phyloP scores from a whole-genome alignment of 2,797 vertebrate species.

The Periparus ater region DNA sequence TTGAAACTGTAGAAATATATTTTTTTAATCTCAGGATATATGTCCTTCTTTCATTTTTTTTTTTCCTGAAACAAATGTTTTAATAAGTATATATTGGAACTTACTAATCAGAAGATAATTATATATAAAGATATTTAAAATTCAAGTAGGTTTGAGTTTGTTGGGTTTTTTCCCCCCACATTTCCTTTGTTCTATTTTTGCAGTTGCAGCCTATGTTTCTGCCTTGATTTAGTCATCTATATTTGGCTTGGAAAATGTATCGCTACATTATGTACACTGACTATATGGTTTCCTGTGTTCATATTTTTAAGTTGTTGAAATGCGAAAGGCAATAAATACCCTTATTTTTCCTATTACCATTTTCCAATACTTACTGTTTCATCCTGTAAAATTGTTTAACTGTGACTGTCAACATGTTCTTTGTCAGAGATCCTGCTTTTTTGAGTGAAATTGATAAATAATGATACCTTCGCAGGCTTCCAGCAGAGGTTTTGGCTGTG shows the following conservation, averaged over 20 bases:
- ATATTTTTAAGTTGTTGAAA: neutral
- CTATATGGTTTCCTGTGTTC: neutral
- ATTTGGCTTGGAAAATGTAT: slow-evolving; percentile 23
- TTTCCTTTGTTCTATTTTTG: slow-evolving; percentile 36
- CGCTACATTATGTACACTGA: neutral
- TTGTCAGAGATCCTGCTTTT: neutral
- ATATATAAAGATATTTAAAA: slow-evolving; percentile 2
- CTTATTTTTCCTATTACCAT: neutral
- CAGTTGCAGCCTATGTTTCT: slow-evolving; percentile 18
- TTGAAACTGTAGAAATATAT: neutral
- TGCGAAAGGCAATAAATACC: neutral
- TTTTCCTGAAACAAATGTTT: neutral
- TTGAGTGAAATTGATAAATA: neutral
- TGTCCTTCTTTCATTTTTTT: neutral
- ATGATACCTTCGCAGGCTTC: neutral
- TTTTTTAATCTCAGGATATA: neutral
- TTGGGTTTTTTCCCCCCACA: neutral
- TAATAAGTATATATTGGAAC: neutral
- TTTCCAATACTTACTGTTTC: neutral
- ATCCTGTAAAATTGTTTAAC: neutral
- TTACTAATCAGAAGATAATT: slow-evolving; percentile 29
- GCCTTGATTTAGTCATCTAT: slow-evolving; percentile 39
- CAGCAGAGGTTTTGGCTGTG: neutral
- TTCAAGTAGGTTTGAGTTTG: neutral
- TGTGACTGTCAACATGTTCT: neutral